Conservation (phyloP, 1,140 invertebrate genomes). For the Platyscapa corneri region DNA sequence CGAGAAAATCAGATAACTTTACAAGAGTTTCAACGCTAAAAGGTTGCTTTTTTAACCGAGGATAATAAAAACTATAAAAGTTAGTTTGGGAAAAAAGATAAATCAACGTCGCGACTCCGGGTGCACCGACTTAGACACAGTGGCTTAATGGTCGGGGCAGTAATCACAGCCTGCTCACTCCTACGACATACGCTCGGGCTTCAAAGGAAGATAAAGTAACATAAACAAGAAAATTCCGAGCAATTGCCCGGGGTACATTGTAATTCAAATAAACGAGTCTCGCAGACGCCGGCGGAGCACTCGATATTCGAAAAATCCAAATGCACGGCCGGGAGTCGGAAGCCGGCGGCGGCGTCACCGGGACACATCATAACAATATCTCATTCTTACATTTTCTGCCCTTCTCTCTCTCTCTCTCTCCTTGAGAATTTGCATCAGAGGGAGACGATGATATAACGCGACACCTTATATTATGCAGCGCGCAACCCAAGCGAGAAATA, state of each 20-base stretch:
- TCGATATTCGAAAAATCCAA: not conserved
- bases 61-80: no score
- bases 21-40: no score
- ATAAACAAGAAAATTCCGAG: not conserved
- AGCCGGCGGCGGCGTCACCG: not conserved
- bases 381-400: conserved; percentile 8
- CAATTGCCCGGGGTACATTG: not conserved
- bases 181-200: not conserved
- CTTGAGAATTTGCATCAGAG: conserved; percentile 36
- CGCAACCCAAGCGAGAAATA: conserved; percentile 34
- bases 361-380: conserved; percentile 25
- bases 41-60: no score
- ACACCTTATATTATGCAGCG: conserved; percentile 21
- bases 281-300: not conserved
- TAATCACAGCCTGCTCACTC: not conserved
- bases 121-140: no score
- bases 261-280: conserved; percentile 37
- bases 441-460: conserved; percentile 36
- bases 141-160: no score
- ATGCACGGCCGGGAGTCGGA: not conserved
- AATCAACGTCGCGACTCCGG: no score
- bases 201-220: not conserved
- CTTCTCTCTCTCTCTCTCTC: not conserved
- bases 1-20: no score
- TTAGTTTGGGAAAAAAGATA: no score